Percentiles rank a stretch among this genome's conserved stretches.
phyloP scores from a whole-genome alignment of 2,113 vertebrate genomes.

The Notiomystis cincta region DNA sequence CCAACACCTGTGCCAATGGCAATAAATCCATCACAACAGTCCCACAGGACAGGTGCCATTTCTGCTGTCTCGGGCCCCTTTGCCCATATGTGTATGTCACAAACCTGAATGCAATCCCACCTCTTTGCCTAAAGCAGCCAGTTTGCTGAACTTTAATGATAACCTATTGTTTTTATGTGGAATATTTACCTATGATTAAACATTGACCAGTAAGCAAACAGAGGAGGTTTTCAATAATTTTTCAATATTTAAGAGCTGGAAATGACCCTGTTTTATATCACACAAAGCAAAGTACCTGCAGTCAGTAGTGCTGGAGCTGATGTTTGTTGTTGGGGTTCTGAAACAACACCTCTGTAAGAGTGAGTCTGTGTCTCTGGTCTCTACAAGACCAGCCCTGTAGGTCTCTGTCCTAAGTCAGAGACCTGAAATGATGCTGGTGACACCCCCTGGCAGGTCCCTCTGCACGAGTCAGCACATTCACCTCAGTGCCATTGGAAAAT shows the following conservation, averaged over 20 bases:
- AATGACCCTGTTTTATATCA: conserved; percentile 31
- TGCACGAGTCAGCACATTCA: background rate
- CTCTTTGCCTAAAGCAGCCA: background rate
- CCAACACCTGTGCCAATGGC: background rate
- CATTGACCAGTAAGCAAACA: conserved; percentile 45
- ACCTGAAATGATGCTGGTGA: background rate
- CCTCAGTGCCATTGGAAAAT: background rate
- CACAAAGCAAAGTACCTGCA: conserved; percentile 7
- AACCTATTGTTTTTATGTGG: conserved; percentile 20
- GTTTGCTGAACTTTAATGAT: background rate
- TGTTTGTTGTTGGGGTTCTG: conserved; percentile 7
- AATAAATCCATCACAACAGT: accelerated
- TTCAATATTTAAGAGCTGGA: conserved; percentile 46
- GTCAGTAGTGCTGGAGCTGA: conserved; percentile 16
- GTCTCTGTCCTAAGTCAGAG: background rate
- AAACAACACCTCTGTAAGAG: background rate
- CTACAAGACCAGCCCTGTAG: background rate
- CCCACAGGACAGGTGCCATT: background rate
- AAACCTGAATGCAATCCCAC: background rate
- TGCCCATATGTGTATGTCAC: accelerated
- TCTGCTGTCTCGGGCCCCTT: accelerated
- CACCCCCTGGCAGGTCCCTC: background rate
- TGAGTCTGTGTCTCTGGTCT: background rate
- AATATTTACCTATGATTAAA: conserved; percentile 56
- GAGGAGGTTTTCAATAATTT: conserved; percentile 42